phyloP scores from a whole-genome alignment of 2,797 vertebrate species.

The Balearica regulorum region DNA sequence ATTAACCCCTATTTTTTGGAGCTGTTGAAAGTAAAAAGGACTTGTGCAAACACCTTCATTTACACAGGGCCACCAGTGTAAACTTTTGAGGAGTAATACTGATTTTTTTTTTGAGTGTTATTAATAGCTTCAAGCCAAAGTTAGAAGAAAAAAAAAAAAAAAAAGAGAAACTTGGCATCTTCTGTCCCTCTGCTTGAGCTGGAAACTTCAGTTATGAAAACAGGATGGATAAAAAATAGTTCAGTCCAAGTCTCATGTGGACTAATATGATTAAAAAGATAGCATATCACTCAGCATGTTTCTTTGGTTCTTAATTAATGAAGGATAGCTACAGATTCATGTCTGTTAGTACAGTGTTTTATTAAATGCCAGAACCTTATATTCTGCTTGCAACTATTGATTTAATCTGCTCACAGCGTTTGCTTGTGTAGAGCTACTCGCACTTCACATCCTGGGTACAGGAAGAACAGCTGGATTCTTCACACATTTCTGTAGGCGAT shows the following conservation, averaged over 20 bases:
- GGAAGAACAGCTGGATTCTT: background rate
- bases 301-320: background rate
- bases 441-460: background rate
- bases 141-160: background rate
- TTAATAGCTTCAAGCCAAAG: background rate
- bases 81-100: background rate
- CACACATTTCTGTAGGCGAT: background rate
- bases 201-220: background rate
- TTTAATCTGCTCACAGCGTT: background rate
- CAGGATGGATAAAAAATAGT: background rate
- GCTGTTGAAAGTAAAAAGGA: background rate
- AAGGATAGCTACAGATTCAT: background rate
- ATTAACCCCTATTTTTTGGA: background rate
- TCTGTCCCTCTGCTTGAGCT: background rate
- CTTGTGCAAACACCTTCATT: background rate
- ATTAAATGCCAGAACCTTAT: background rate
- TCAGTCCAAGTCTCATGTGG: background rate
- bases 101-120: slow-evolving; percentile 2
- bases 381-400: background rate
- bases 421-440: background rate
- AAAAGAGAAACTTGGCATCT: background rate
- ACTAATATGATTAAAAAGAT: background rate
- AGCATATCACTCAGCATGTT: background rate
- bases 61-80: background rate
- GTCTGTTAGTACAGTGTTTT: background rate